A percentile compares a stretch with the other conserved stretches of the same genome.
Conservation (phyloP, 35 echinoderm and acorn worm genomes). For the Ophioderma brevispina region DNA sequence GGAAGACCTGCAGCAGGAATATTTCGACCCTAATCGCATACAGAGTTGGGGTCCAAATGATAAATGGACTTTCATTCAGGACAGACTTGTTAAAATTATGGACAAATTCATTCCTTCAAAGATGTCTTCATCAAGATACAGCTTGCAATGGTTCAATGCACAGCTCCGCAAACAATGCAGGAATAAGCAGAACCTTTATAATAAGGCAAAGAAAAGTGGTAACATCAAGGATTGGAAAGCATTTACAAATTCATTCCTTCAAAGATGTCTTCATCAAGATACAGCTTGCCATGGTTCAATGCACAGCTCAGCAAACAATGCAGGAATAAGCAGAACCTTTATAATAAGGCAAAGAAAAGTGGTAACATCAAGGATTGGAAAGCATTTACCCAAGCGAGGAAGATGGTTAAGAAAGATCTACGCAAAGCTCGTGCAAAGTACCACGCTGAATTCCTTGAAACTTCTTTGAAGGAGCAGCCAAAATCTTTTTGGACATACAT, state of each 20-base stretch:
- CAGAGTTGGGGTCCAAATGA: background rate
- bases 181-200: slow-evolving; percentile 1
- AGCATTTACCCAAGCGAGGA: too few species aligned
- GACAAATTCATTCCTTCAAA: background rate
- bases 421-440: background rate
- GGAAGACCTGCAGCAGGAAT: background rate
- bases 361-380: too few species aligned
- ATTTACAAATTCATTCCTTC: too few species aligned
- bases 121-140: slow-evolving; percentile 18
- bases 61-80: background rate
- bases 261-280: too few species aligned
- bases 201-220: background rate
- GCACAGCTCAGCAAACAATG: too few species aligned
- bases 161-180: background rate
- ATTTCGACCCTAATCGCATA: background rate
- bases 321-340: too few species aligned
- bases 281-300: too few species aligned
- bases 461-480: background rate
- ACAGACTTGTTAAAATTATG: background rate
- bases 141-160: slow-evolving; percentile 31
- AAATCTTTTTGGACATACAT: background rate
- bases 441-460: background rate
- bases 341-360: too few species aligned
- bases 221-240: background rate
- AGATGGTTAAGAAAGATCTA: background rate